Evolutionary conservation across 2,113 vertebrate species (phyloP).

Genomic region (Ictalurus punctatus): DNA sequence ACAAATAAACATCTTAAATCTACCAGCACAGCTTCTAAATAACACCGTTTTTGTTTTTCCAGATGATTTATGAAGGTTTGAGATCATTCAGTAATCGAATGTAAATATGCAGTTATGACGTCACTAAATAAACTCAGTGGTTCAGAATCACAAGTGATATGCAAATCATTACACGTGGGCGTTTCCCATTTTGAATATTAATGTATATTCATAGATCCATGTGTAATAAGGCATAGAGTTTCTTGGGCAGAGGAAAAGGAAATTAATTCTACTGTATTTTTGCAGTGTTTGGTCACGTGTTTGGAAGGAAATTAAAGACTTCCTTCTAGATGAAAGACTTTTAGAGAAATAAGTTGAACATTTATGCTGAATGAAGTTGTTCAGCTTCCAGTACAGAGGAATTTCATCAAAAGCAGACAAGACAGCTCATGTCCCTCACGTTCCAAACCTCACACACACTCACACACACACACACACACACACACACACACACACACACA

Average conservation of each 20-base stretch:
- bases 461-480: slow-evolving; percentile 3
- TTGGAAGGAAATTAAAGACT: background rate
- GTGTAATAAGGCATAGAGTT: background rate
- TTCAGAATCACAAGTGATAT: background rate
- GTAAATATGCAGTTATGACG: background rate
- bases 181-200: background rate
- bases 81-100: background rate
- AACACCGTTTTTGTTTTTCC: background rate
- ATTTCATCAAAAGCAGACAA: slow-evolving; percentile 22
- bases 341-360: background rate
- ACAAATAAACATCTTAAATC: background rate
- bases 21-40: background rate
- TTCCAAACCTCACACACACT: background rate
- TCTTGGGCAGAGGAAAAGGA: background rate
- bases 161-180: background rate
- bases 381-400: background rate
- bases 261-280: background rate
- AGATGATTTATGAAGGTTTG: background rate
- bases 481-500: background rate
- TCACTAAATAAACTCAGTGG: background rate
- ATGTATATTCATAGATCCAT: background rate
- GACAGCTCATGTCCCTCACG: slow-evolving; percentile 34
- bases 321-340: background rate
- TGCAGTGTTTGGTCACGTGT: background rate
- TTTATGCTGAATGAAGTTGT: background rate